Base-by-base conservation (phyloP, 1,140 invertebrate species). In the Oryctes rhinoceros region DNA sequence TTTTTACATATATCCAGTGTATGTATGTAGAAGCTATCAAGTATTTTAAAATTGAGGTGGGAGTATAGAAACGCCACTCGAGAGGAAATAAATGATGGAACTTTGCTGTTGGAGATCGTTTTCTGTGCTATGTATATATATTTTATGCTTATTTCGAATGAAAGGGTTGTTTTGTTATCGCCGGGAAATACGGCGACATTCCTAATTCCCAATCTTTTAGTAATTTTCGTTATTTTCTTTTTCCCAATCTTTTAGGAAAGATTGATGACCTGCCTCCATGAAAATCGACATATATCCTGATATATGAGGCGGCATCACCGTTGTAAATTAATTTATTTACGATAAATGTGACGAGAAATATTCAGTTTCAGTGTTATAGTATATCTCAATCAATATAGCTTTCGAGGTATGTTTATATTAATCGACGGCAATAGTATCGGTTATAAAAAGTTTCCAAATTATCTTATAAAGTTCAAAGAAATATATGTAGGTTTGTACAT, bases 241-340 rank as follows among this genome's bases (percentile, higher is more conserved):
- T 71, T 71, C 24, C n/a, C 65, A 71, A 71, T 71, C 65, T 71
- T 71, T 71, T 71, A 71, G 65, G 10, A 24, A 37, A 71, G 65
- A 71, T 71, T 30, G 65, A 71, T 71, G 65, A 24, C 13, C 15
- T 20, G 53, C 53, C 35, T 71, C 9, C 35, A 30, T 13, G 20
- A 71, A 30, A 37, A 71, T 37, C 7, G 65, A 35, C 65, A 24
- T 71, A 30, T 71, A 35, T 7, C 9, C 20, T 24, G 24, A 71
- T 37, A 15, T 71, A 71, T 71, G 35, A 71, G 65, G 37, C 7
- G 35, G 65, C 20, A 71, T 71, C 65, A 71, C 18, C 0, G 18
- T 24, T 3, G 13, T 10, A 71, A 71, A 71, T 71, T 71, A 71
- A 71, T 71, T 71, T 35, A 35, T 71, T 71, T 44, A 10, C 3